These are phyloP conservation scores for Ophioninae sp. DNA, from an alignment of 2,888 invertebrate species.

Conservation along the genomic window DNA sequence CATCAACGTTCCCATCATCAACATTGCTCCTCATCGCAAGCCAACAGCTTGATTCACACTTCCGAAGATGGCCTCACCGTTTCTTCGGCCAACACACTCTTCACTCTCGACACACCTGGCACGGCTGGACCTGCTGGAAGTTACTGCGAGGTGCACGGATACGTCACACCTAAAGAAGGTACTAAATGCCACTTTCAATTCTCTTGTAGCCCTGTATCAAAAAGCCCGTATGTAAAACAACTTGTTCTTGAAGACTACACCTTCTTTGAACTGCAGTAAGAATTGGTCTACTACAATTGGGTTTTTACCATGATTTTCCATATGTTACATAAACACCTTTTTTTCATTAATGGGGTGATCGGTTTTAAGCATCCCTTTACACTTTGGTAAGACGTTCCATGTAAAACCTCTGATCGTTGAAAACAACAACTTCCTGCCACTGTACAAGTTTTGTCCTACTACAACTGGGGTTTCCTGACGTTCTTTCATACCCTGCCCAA, in stretches of 20 bases:
- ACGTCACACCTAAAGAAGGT: conserved; percentile 83
- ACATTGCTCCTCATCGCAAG: conserved; percentile 67
- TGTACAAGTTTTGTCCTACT: background rate
- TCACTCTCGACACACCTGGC: conserved; percentile 82
- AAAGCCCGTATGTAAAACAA: no score
- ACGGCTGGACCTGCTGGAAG: conserved; percentile 81
- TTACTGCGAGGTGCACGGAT: conserved; percentile 84
- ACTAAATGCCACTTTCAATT: conserved; percentile 58
- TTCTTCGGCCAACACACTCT: conserved; percentile 81
- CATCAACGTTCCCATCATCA: conserved; percentile 74
- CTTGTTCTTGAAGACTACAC: no score
- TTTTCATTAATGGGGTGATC: no score
- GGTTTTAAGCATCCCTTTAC: no score
- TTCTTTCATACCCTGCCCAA: background rate
- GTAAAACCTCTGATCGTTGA: background rate
- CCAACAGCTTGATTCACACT: conserved; percentile 69
- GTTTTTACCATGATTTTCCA: no score
- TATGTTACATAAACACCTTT: no score
- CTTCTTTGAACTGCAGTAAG: no score
- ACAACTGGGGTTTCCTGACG: background rate
- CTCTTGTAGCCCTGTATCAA: no score
- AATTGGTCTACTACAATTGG: no score
- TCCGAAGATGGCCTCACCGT: conserved; percentile 75
- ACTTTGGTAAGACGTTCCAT: background rate
- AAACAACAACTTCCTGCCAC: background rate